Evolutionary conservation across 37 sponge, comb jelly and placozoan genomes (phyloP).

Genomic region (Crambe crambe): DNA sequence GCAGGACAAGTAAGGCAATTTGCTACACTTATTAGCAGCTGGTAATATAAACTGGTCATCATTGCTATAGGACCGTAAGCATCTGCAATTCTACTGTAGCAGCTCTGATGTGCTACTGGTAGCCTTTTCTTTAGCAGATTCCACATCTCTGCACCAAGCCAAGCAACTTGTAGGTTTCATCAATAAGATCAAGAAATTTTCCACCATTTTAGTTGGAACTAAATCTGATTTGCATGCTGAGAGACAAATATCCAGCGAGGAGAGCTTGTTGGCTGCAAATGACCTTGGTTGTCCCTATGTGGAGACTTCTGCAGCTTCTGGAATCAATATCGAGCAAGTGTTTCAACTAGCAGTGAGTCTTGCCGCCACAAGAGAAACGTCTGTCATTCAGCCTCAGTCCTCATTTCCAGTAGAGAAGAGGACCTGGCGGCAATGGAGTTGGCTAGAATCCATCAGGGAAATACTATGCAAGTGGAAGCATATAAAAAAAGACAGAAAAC

Average conservation of each 20-base stretch:
- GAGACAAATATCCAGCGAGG: slow-evolving; percentile 21
- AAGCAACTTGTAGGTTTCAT: not conserved
- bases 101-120: slow-evolving; percentile 37
- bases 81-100: slow-evolving; percentile 14
- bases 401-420: not conserved
- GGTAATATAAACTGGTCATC: not conserved
- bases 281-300: slow-evolving; percentile 31
- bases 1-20: slow-evolving; percentile 43
- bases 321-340: not conserved
- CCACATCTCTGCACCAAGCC: slow-evolving; percentile 10
- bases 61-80: not conserved
- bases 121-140: slow-evolving; percentile 34
- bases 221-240: slow-evolving; percentile 33
- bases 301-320: slow-evolving; percentile 45
- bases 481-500: not conserved
- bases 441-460: not conserved
- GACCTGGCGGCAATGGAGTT: not conserved
- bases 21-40: not conserved
- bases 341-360: slow-evolving; percentile 8
- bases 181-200: not conserved
- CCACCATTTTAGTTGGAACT: slow-evolving; percentile 46
- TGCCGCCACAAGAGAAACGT: not conserved
- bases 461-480: not conserved
- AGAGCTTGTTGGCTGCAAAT: slow-evolving; percentile 10
- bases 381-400: not conserved